Evolutionary conservation across 2,797 vertebrate genomes (phyloP), one percentile per base, ranked within the genome.

Genomic region (Sphenodon punctatus): DNA sequence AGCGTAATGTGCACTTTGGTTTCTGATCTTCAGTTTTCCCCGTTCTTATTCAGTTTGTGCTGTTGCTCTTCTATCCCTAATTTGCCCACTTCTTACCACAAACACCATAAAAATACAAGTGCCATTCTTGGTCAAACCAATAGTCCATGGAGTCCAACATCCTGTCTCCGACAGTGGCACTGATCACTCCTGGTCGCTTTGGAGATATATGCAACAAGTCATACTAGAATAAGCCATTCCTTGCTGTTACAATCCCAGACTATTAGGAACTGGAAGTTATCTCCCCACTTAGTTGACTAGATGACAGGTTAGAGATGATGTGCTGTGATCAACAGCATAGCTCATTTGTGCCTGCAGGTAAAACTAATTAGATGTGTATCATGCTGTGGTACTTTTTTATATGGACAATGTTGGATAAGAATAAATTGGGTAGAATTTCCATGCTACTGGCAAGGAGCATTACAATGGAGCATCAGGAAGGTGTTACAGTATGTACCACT

Each of bases 21-120:
- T 39, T 39, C 48, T 48, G 48, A 1, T 58, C 36, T 16, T 25
- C 19, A 20, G 56, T 19, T 56, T 56, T 34, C 19, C 30, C 17
- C 56, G 5, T 46, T 63, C 19, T 46, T 34, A 25, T 14, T 34
- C 32, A 34, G 6, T 0, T 0, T 5, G 25, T 36, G 49, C 1
- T 23, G 41, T 43, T 70, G 39, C 12, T 25, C 12, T 63, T 56
- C 48, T 42, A 32, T 19, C 10, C 30, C 10, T 22, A 12, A 34
- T 56, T 56, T 55, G 17, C 25, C 32, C 7, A 20, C 7, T n/a
- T 13, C 19, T 22, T 10, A 32, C 30, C 19, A 53, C 34, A 34
- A 10, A 1, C 42, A 17, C 13, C n/a, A 20, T 20, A n/a, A n/a
- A n/a, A n/a, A n/a, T n/a, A n/a, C n/a, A n/a, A n/a, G n/a, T n/a